Conservation (phyloP, 2,113 vertebrate species). For the Myrmecophaga tridactyla region DNA sequence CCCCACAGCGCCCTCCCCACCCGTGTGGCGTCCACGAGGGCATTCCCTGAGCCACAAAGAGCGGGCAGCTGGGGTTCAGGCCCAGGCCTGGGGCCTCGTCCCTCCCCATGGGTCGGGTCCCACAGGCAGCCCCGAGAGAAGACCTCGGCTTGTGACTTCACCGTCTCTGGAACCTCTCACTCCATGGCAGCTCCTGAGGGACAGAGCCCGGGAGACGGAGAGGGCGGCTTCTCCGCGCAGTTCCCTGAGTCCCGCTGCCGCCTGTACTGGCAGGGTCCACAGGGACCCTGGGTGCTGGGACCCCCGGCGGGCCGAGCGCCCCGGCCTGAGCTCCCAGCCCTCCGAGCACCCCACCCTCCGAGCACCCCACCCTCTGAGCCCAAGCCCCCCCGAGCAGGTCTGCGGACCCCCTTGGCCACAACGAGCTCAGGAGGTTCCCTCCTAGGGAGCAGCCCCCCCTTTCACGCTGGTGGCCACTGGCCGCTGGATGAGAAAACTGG, state of each 20-base stretch:
- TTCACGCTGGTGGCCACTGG: neutral
- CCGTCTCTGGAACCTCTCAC: rapidly evolving
- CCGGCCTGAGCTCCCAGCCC: too few species aligned
- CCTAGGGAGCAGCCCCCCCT: neutral
- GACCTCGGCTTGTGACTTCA: too few species aligned
- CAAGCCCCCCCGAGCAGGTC: rapidly evolving
- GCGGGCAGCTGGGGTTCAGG: too few species aligned
- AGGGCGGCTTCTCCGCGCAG: too few species aligned
- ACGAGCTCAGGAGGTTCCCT: rapidly evolving
- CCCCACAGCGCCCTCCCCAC: too few species aligned
- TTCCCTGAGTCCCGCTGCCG: rapidly evolving
- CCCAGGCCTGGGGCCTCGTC: rapidly evolving
- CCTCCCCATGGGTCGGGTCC: rapidly evolving
- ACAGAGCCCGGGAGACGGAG: too few species aligned
- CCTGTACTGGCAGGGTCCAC: neutral
- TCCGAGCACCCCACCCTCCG: too few species aligned
- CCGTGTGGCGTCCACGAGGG: too few species aligned
- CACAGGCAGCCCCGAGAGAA: rapidly evolving
- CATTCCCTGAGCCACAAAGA: too few species aligned
- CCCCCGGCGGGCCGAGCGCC: too few species aligned
- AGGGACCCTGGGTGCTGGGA: too few species aligned
- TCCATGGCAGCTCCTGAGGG: neutral
- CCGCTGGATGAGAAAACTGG: neutral
- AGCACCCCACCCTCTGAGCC: too few species aligned
- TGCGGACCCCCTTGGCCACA: neutral